Conservation (phyloP, 2,888 invertebrate genomes). For the Eumerus sabulonum region DNA sequence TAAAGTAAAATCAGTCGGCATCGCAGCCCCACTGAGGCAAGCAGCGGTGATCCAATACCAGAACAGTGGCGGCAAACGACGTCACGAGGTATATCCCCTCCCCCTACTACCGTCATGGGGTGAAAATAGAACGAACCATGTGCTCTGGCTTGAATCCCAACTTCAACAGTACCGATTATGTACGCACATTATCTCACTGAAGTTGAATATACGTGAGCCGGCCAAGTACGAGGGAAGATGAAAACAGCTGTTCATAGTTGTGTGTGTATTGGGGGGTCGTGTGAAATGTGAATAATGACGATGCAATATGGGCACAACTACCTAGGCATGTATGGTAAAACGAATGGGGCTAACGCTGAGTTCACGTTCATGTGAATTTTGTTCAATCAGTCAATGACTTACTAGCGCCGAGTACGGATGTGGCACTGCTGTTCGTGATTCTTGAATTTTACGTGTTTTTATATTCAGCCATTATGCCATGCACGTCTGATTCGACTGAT, state of each 20-base stretch:
- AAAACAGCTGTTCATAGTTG: slow-evolving; percentile 55
- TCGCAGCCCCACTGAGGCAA: slow-evolving; percentile 30
- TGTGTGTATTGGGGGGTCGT: slow-evolving; percentile 6
- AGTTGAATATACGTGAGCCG: background rate
- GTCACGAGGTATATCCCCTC: slow-evolving; percentile 25
- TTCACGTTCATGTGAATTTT: slow-evolving; percentile 55
- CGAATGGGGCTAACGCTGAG: slow-evolving; percentile 9
- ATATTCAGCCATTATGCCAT: slow-evolving; percentile 46
- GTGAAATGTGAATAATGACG: slow-evolving; percentile 9
- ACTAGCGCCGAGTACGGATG: slow-evolving; percentile 31
- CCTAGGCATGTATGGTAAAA: background rate
- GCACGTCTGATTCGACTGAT: no score
- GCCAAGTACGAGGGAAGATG: slow-evolving; percentile 7
- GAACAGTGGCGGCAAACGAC: slow-evolving; percentile 16
- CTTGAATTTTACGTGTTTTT: slow-evolving; percentile 28
- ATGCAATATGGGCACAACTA: slow-evolving; percentile 42
- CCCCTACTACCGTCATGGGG: slow-evolving; percentile 39
- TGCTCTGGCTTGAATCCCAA: slow-evolving; percentile 15
- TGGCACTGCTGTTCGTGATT: background rate
- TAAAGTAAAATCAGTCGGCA: slow-evolving; percentile 13
- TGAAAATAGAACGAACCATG: slow-evolving; percentile 65
- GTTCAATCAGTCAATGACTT: slow-evolving; percentile 64
- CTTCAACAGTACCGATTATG: slow-evolving; percentile 35
- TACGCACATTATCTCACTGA: slow-evolving; percentile 37
- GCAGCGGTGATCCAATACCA: slow-evolving; percentile 1